Conservation (phyloP, 2,797 vertebrate genomes). For the Halcyon badia region DNA sequence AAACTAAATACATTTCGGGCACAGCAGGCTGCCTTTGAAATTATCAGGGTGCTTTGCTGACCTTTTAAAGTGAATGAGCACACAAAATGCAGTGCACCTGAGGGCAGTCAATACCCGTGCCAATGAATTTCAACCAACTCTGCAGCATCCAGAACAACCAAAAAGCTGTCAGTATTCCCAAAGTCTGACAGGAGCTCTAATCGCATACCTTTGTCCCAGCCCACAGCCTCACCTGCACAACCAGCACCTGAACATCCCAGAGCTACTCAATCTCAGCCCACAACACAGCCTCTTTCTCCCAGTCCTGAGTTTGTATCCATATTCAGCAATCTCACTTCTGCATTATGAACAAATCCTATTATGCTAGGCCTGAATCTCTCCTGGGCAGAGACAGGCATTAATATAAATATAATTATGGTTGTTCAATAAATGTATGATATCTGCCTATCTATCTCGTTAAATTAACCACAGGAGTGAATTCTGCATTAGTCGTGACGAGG, state of each 20-base stretch:
- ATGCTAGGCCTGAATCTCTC: neutral
- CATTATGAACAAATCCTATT: neutral
- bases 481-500: conserved; percentile 37
- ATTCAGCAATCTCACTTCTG: neutral
- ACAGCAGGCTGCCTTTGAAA: neutral
- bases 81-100: neutral
- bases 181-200: neutral
- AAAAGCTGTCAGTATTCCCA: neutral
- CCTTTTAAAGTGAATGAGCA: neutral
- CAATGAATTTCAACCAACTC: neutral
- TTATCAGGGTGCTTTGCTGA: neutral
- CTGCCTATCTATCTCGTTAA: neutral
- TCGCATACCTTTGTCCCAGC: neutral
- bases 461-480: conserved; percentile 44
- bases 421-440: conserved; percentile 42
- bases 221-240: neutral
- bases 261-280: neutral
- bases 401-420: conserved; percentile 45
- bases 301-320: neutral
- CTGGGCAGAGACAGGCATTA: conserved; percentile 9
- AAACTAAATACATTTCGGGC: neutral
- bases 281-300: neutral
- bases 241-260: neutral
- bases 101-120: neutral
- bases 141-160: neutral